A percentile compares a stretch with the other conserved stretches of the same genome.
Evolutionary conservation across 2,113 vertebrate genomes (phyloP).

Genomic region (Monopterus albus): DNA sequence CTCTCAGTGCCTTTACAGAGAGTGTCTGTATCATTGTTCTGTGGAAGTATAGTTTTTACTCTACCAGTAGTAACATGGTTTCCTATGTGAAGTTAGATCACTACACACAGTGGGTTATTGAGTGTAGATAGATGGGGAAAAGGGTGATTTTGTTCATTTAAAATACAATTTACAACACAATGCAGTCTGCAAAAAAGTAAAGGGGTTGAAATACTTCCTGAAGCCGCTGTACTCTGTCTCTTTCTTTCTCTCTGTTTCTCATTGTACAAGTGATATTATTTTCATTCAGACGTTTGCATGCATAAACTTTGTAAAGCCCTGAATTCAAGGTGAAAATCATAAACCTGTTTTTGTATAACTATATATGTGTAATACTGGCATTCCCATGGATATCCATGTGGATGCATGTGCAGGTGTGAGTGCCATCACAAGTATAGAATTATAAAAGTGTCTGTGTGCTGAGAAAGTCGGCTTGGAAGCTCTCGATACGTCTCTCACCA

Average conservation of each 20-base stretch:
- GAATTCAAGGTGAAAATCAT: neutral
- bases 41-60: too few species aligned
- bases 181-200: too few species aligned
- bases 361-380: neutral
- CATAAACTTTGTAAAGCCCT: too few species aligned
- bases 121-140: too few species aligned
- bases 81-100: too few species aligned
- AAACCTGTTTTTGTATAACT: neutral
- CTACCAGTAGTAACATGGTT: too few species aligned
- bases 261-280: neutral
- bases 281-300: conserved; percentile 6
- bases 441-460: neutral
- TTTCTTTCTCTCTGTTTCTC: neutral
- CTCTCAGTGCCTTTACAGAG: neutral
- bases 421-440: neutral
- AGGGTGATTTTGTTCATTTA: too few species aligned
- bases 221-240: too few species aligned
- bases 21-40: neutral
- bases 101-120: too few species aligned
- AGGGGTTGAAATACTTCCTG: too few species aligned
- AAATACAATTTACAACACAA: too few species aligned
- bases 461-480: neutral
- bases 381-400: neutral
- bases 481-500: conserved; percentile 1
- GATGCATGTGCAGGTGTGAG: neutral